Evolutionary conservation across 2,888 invertebrate species (phyloP).

Genomic region (Meteorus cinctellus): DNA sequence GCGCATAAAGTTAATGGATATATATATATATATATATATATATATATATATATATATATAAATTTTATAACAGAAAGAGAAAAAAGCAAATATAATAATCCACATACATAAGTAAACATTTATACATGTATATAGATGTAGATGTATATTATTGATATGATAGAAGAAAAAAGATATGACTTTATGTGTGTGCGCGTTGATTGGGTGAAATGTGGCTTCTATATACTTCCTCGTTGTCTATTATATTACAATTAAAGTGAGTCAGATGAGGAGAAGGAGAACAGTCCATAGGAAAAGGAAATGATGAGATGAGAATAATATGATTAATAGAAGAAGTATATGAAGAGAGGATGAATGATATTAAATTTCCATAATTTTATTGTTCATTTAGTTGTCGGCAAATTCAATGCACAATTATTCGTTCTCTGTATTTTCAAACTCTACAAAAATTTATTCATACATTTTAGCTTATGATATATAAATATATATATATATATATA

Average conservation of each 20-base stretch:
- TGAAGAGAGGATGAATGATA: conserved; percentile 39
- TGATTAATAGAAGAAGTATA: background rate
- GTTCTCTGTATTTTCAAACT: conserved; percentile 51
- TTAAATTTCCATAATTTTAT: conserved; percentile 56
- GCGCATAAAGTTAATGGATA: background rate
- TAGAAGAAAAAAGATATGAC: background rate
- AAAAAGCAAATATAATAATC: background rate
- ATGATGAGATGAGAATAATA: background rate
- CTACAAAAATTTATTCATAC: conserved; percentile 42
- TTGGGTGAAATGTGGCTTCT: conserved; percentile 6
- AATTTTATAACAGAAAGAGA: conserved; percentile 3
- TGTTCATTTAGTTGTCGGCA: conserved; percentile 44
- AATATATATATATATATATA: conserved; percentile 48
- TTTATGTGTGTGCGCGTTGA: conserved; percentile 2
- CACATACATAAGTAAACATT: background rate
- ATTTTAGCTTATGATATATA: conserved; percentile 46
- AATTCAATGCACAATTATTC: conserved; percentile 52
- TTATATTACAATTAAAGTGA: conserved; percentile 28
- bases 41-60: background rate
- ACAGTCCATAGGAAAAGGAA: conserved; percentile 23
- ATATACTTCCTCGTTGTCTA: conserved; percentile 21
- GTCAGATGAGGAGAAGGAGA: conserved; percentile 24
- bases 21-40: background rate
- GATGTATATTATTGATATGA: conserved; percentile 39
- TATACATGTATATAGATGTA: conserved; percentile 39